Evolutionary conservation across 2,113 vertebrate genomes (phyloP).

Genomic region (Colius striatus): DNA sequence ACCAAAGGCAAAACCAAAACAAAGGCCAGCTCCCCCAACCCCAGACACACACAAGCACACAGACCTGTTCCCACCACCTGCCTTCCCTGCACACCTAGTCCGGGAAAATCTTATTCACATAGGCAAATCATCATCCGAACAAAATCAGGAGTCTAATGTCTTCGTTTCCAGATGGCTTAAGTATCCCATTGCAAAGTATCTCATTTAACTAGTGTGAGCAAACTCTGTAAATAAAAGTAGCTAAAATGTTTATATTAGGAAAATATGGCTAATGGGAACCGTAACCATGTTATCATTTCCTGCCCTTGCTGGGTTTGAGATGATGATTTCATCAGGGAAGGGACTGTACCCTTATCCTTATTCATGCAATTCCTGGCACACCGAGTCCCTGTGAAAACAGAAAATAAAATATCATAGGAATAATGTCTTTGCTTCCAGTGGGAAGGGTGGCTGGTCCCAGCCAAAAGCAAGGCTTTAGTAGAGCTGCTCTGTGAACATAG

Average conservation of each 20-base stretch:
- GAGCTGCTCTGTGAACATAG: not conserved
- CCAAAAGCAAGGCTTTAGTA: not conserved
- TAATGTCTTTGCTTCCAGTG: not conserved
- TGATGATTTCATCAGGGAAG: not conserved
- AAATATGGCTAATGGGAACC: conserved; percentile 9
- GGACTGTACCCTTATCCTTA: not conserved
- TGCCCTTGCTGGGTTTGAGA: conserved; percentile 7
- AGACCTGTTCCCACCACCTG: not conserved
- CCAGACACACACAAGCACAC: not conserved
- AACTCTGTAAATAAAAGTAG: conserved; percentile 36
- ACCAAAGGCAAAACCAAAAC: conserved; percentile 75
- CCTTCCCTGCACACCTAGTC: not conserved
- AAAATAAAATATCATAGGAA: not conserved
- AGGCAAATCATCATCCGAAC: not conserved
- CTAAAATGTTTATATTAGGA: conserved; percentile 49
- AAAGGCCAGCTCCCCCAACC: not conserved
- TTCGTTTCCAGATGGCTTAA: not conserved
- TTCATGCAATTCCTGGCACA: not conserved
- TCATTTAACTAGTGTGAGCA: not conserved
- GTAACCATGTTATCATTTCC: conserved; percentile 9
- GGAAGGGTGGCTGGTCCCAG: not conserved
- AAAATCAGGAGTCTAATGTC: not conserved
- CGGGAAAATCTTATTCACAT: not conserved
- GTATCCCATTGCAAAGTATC: not conserved
- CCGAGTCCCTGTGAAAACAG: not conserved